phyloP scores from a whole-genome alignment of 2,888 invertebrate species.

The Drosophila rubida region DNA sequence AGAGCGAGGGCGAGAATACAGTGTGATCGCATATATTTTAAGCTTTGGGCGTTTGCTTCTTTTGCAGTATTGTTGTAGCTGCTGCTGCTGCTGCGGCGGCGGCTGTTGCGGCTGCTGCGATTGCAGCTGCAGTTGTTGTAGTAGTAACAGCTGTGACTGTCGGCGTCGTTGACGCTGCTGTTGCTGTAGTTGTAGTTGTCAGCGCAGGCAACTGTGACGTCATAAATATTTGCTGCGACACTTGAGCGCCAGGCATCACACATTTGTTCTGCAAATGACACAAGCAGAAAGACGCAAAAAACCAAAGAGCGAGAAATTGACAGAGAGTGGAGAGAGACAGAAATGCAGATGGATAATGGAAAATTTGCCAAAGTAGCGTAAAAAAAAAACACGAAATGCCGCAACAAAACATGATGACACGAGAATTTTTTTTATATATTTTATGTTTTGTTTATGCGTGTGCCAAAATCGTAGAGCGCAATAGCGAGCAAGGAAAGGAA shows the following conservation, averaged over 20 bases:
- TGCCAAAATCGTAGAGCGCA: background rate
- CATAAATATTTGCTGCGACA: slow-evolving; percentile 82
- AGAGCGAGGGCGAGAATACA: slow-evolving; percentile 5
- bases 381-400: slow-evolving; percentile 2
- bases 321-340: background rate
- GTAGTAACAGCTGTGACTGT: slow-evolving; percentile 17
- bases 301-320: slow-evolving; percentile 13
- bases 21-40: slow-evolving; percentile 29
- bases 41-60: slow-evolving; percentile 49
- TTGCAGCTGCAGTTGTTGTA: slow-evolving; percentile 23
- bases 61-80: slow-evolving; percentile 19
- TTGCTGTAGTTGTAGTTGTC: slow-evolving; percentile 18
- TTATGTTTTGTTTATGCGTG: background rate
- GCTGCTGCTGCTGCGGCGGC: slow-evolving; percentile 31
- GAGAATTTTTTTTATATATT: background rate
- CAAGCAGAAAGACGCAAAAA: slow-evolving; percentile 46
- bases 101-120: slow-evolving; percentile 9
- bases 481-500: background rate
- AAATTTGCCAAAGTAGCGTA: slow-evolving; percentile 2
- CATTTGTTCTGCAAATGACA: slow-evolving; percentile 83
- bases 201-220: slow-evolving; percentile 72
- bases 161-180: slow-evolving; percentile 19
- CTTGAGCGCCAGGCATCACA: slow-evolving; percentile 83
- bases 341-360: background rate
- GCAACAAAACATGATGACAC: background rate